Conservation (phyloP, 2,797 vertebrate genomes). For the Sebastes itinus region DNA sequence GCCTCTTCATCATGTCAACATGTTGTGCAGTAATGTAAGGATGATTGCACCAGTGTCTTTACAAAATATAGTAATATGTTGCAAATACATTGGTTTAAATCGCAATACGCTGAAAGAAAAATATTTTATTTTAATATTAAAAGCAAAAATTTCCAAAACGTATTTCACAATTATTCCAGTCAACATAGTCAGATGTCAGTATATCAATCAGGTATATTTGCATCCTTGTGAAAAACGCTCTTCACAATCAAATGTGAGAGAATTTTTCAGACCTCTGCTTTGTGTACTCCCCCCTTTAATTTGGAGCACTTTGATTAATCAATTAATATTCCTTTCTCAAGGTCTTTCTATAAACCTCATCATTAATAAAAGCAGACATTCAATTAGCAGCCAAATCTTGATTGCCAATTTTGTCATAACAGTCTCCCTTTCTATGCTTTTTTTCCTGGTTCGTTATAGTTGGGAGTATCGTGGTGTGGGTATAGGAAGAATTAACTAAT, state of each 20-base stretch:
- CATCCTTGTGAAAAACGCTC: background rate
- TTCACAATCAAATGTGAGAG: slow-evolving; percentile 32
- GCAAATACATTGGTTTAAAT: background rate
- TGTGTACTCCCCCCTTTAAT: slow-evolving; percentile 64
- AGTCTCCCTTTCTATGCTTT: slow-evolving; percentile 76
- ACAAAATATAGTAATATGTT: background rate
- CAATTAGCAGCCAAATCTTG: slow-evolving; percentile 91
- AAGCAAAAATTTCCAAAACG: background rate
- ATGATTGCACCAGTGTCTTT: background rate
- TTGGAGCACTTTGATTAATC: slow-evolving; percentile 86
- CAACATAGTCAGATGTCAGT: background rate
- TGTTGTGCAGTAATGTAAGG: slow-evolving; percentile 1
- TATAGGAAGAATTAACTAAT: slow-evolving; percentile 84
- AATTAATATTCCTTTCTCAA: slow-evolving; percentile 92
- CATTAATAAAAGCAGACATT: slow-evolving; percentile 99
- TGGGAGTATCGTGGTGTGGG: slow-evolving; percentile 62
- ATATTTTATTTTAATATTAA: background rate
- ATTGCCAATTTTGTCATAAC: slow-evolving; percentile 89
- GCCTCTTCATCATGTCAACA: slow-evolving; percentile 33
- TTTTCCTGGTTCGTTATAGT: slow-evolving; percentile 73
- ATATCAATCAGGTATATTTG: background rate
- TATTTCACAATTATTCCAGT: background rate
- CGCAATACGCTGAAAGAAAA: background rate
- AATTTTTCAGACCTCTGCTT: slow-evolving; percentile 42
- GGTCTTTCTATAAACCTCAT: slow-evolving; percentile 92